Conservation (phyloP, 2,888 invertebrate genomes). For the Biston stratarius region DNA sequence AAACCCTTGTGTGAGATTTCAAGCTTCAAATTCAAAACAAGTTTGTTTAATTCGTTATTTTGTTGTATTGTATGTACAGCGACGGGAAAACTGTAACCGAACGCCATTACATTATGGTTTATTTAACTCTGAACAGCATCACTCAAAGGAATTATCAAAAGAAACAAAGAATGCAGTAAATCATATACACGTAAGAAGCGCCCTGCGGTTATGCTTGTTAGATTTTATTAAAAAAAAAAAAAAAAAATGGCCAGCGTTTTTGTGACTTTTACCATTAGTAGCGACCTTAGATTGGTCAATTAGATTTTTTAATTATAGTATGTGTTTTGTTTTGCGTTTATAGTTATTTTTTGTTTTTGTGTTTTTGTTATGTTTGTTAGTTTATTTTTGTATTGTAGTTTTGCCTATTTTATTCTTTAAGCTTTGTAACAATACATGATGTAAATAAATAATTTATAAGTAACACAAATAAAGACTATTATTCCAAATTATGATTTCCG, state of each 20-base stretch:
- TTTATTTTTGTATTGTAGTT: no score
- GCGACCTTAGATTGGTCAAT: no score
- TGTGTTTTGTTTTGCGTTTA: no score
- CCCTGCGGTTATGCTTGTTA: background rate
- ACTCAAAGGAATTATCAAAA: constrained; percentile 21
- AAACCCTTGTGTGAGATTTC: background rate
- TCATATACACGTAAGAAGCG: background rate
- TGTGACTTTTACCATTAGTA: no score
- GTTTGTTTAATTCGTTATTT: background rate
- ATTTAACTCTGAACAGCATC: constrained; percentile 8
- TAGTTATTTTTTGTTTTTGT: no score
- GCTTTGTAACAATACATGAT: no score
- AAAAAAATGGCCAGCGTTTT: background rate
- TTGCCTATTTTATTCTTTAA: no score
- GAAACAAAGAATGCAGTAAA: constrained; percentile 16
- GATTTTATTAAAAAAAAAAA: no score
- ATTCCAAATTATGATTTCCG: background rate
- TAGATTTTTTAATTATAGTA: no score
- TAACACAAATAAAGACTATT: no score
- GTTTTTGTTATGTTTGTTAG: no score
- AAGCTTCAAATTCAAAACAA: background rate
- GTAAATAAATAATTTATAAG: no score
- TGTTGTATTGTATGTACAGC: constrained; percentile 1
- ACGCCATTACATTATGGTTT: constrained; percentile 17
- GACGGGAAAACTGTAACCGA: constrained; percentile 10